These are phyloP conservation scores for Rhopalosiphum nymphaeae DNA, from an alignment of 2,888 invertebrate genomes.

Conservation along the genomic window DNA sequence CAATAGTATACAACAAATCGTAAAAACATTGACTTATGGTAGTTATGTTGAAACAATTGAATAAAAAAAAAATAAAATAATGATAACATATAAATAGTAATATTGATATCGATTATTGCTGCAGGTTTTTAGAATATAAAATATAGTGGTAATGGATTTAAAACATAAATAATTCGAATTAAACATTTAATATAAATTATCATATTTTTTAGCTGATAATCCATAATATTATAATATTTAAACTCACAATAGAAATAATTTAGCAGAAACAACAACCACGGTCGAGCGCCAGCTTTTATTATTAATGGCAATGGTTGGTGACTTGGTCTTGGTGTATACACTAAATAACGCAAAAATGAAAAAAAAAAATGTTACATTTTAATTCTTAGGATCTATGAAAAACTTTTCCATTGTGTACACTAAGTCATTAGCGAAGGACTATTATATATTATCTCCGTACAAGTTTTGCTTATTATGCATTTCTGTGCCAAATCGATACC, in stretches of 20 bases:
- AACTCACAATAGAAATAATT: not conserved
- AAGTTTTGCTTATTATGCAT: conserved; percentile 45
- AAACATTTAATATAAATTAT: not conserved
- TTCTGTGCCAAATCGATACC: conserved; percentile 60
- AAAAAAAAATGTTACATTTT: conserved; percentile 28
- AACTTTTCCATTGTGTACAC: conserved; percentile 29
- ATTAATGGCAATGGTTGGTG: conserved; percentile 10
- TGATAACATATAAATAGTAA: not conserved
- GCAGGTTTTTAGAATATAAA: not conserved
- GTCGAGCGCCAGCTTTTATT: not conserved
- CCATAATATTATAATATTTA: not conserved
- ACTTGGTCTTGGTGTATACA: not conserved
- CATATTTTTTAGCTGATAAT: not conserved
- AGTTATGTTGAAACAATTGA: not conserved
- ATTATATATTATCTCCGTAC: conserved; percentile 12
- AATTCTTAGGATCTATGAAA: not conserved
- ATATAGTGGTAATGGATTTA: not conserved
- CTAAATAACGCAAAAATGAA: conserved; percentile 6
- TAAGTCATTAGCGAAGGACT: conserved; percentile 16
- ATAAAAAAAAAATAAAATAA: not conserved
- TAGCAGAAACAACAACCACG: not conserved
- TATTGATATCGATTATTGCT: not conserved
- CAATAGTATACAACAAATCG: not conserved
- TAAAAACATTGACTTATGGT: not conserved
- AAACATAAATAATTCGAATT: not conserved